Evolutionary conservation across 2,113 vertebrate species (phyloP), one percentile per base, ranked within the genome.

Genomic region (Manacus vitellinus): DNA sequence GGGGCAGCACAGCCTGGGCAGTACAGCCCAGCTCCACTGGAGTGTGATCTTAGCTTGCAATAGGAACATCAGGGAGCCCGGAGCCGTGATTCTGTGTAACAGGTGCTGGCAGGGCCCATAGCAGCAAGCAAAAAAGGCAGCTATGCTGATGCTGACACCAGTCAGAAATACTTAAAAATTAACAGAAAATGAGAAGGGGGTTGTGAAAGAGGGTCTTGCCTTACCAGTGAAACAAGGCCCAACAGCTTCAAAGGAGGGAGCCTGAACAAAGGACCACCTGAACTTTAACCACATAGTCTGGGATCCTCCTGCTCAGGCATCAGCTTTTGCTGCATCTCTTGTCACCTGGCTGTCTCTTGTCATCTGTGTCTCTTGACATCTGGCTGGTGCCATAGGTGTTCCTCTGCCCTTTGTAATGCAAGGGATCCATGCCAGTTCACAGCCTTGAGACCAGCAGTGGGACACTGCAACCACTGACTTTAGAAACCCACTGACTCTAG

Each of bases 11-110:
- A 12, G 56, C 20, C n/a, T 35, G 35, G 75, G 55, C 9, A 41
- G n/a, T 41, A 31, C 18, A 59, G 18, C 68, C n/a, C 1, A 1
- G 47, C 68, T 62, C 89, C 89, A 43, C 82, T 67, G 54, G 89
- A 80, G 68, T 23, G 75, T 43, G 82, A 75, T 80, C 61, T 61
- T 61, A 39, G 25, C 27, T 37, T 55, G 35, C 61, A 24, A 4
- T 8, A 49, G 39, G 25, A 61, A 8, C 12, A 18, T 9, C 46
- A 16, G 8, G 22, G 28, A 49, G 11, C 5, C 43, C 8, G 30
- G 51, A 51, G 61, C 18, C 8, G 6, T 3, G 9, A 22, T 21
- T 8, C 30, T 0, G 1, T 1, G 0, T 30, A 14, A 43, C 52
- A 20, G 2, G 2, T 17, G 16, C 20, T 51, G 61, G 33, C 58